Percentiles rank a stretch among this genome's conserved stretches.
These are phyloP conservation scores for Otocyon megalotis DNA, from an alignment of 2,113 vertebrate genomes.

Conservation along the genomic window DNA sequence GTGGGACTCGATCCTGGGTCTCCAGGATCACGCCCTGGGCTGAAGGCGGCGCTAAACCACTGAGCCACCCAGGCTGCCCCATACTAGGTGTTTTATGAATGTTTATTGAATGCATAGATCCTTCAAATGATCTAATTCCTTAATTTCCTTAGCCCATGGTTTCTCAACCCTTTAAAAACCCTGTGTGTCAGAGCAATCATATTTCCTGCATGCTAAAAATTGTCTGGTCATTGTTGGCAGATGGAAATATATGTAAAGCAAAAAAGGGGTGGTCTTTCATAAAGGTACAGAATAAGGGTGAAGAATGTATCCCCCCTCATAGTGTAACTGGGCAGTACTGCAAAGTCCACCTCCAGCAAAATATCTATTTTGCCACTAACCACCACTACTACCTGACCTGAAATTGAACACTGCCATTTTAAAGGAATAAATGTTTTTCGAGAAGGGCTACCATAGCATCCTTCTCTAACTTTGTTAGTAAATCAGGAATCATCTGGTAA, in stretches of 20 bases:
- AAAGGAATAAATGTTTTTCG: slow-evolving; percentile 7
- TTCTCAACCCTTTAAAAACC: slow-evolving; percentile 5
- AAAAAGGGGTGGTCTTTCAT: background rate
- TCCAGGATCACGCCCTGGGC: too few species aligned
- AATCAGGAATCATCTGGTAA: background rate
- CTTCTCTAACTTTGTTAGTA: background rate
- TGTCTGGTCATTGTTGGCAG: background rate
- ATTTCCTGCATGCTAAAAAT: background rate
- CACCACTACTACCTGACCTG: background rate
- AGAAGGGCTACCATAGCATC: background rate
- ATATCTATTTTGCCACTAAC: slow-evolving; percentile 1
- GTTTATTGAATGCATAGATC: background rate
- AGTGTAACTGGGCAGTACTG: background rate
- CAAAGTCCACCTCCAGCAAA: background rate
- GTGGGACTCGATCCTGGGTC: too few species aligned
- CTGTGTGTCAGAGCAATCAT: background rate
- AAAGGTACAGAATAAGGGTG: background rate
- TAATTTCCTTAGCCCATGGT: background rate
- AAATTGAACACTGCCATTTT: background rate
- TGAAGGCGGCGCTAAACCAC: too few species aligned
- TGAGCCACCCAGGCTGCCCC: too few species aligned
- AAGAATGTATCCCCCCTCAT: background rate
- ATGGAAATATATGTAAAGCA: background rate
- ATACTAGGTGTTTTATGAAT: background rate
- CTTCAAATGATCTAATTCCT: background rate